A percentile compares a stretch with the other conserved stretches of the same genome.
These are phyloP conservation scores for Vanessa tameamea DNA, from an alignment of 1,140 invertebrate species.

Conservation along the genomic window DNA sequence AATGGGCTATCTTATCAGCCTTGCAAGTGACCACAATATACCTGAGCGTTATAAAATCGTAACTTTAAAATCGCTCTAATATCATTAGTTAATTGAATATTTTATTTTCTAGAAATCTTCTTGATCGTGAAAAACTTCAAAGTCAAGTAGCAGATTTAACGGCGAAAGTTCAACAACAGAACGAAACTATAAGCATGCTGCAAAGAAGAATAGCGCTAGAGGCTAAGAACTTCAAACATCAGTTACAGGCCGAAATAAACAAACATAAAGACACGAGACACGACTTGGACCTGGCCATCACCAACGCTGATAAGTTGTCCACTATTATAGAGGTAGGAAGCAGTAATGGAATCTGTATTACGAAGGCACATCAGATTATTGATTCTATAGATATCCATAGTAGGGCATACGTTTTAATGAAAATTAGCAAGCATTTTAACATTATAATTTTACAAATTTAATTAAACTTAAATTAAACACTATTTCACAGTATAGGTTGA, in stretches of 20 bases:
- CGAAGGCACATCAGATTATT: neutral
- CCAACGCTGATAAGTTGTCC: conserved; percentile 82
- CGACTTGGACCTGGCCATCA: conserved; percentile 83
- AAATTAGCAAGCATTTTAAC: no score
- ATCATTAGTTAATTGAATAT: neutral
- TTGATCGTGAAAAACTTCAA: conserved; percentile 86
- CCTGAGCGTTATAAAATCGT: no score
- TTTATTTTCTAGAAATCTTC: conserved; percentile 81
- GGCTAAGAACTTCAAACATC: conserved; percentile 86
- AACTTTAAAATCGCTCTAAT: no score
- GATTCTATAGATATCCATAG: no score
- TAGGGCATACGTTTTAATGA: no score
- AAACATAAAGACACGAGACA: conserved; percentile 87
- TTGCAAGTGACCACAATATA: no score
- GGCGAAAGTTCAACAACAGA: conserved; percentile 84
- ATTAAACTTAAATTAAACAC: no score
- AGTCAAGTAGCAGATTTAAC: conserved; percentile 83
- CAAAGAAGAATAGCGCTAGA: conserved; percentile 86
- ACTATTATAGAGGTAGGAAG: conserved; percentile 78
- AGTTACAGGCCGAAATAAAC: conserved; percentile 84
- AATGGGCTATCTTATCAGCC: no score
- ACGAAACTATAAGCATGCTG: conserved; percentile 85
- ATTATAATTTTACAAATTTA: no score
- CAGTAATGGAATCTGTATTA: no score
- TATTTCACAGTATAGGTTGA: no score